phyloP scores from a whole-genome alignment of 2,888 invertebrate species.

The Branchipolynoe longqiensis region DNA sequence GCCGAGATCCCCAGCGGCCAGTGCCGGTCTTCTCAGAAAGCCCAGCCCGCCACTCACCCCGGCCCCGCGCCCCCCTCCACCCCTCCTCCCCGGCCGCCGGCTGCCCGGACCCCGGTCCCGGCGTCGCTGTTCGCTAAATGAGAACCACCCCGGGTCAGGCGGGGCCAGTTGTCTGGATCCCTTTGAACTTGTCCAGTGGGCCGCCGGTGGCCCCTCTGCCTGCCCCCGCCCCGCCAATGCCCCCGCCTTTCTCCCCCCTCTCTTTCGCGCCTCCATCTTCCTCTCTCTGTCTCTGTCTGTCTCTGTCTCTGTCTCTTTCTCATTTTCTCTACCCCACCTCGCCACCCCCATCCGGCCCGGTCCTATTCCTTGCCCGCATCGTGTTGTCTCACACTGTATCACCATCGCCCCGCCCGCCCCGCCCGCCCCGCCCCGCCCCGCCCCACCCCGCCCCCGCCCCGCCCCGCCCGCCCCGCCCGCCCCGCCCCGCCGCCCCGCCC shows the following conservation, averaged over 20 bases:
- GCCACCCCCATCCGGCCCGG: no score
- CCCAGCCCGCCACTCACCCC: slow-evolving; percentile 27
- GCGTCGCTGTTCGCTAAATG: slow-evolving; percentile 23
- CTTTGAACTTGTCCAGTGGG: slow-evolving; percentile 56
- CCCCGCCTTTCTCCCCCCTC: neutral
- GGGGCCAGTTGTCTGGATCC: slow-evolving; percentile 42
- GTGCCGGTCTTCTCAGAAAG: slow-evolving; percentile 13
- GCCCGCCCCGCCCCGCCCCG: no score
- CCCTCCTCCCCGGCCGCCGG: neutral
- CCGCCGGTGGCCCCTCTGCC: slow-evolving; percentile 11
- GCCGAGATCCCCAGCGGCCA: slow-evolving; percentile 39
- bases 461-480: no score
- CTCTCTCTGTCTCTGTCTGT: no score
- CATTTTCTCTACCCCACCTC: neutral
- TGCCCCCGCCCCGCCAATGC: neutral
- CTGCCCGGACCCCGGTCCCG: neutral
- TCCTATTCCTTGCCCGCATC: no score
- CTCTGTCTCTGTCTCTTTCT: neutral
- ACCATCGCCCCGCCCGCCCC: no score
- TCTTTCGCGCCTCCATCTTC: neutral
- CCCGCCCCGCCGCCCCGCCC: no score
- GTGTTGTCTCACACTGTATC: no score
- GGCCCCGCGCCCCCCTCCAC: neutral
- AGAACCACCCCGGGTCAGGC: slow-evolving; percentile 46
- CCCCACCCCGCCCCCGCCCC: no score